Base-by-base conservation (phyloP, 2,888 invertebrate species). In the Ophion obscuratus region DNA sequence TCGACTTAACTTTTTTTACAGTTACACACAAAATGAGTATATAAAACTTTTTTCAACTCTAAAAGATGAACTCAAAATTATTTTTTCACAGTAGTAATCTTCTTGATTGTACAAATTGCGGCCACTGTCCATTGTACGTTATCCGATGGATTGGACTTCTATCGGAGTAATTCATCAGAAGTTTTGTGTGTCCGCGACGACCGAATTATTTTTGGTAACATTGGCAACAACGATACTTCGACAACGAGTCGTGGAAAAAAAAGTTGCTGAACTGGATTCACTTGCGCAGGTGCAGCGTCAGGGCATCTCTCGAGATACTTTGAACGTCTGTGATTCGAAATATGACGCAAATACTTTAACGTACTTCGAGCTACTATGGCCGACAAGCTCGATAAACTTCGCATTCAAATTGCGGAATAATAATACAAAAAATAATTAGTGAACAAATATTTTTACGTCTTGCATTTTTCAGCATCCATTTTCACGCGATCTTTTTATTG, bases 181-280 rank as follows among this genome's bases (percentile, higher is more conserved):
- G 47, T 47, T 74, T 53, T 11, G 14, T 67, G 11, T 17, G 64
- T 61, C 74, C 73, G 20, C 40, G 62, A 57, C 81, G 44, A 64
- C 75, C 20, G 11, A 73, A 53, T 74, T 62, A 87, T 85, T 90
- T 90, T 14, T 2, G 40, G 36, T 4, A 87, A 17, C 81, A 90
- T 86, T 27, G 89, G 67, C 10, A 87, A 74, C 2, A 88, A 40
- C 7, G 89, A 87, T 1, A 89, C 11, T 6, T 27, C 73, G 17
- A 83, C 27, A 14, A 90, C 91, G 20, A 89, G 71, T 0, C 86
- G n/a, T 36, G 91, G 76, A 90, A 90, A 85, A 85, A 91, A 85
- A 24, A 90, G 70, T 62, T 20, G 89, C 89, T 14, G 92, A 90
- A 77, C 87, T 84, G 77, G 90, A 92, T 87, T 91, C 1, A 92